Conservation (phyloP, 1,140 invertebrate species). For the Drosophila arawakana region DNA sequence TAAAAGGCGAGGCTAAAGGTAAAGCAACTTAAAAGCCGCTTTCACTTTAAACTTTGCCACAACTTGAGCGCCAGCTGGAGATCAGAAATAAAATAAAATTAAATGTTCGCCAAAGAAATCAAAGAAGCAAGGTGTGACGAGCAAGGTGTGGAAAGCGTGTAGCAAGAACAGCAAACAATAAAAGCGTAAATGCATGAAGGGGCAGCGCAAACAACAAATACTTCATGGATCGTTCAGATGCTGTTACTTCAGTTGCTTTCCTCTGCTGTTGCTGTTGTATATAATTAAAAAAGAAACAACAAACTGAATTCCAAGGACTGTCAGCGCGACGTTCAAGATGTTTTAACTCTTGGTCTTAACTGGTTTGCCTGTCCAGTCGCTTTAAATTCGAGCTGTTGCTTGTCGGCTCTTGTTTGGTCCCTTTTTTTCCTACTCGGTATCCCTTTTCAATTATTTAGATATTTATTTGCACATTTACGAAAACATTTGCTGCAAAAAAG, state of each 20-base stretch:
- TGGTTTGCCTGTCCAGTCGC: constrained; percentile 4
- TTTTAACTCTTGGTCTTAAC: constrained; percentile 13
- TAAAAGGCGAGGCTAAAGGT: constrained; percentile 55
- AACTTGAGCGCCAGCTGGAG: constrained; percentile 57
- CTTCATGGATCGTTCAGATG: constrained; percentile 3
- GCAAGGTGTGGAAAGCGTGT: constrained; percentile 35
- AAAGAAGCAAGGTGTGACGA: constrained; percentile 50
- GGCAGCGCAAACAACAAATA: constrained; percentile 17
- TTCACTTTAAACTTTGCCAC: constrained; percentile 75
- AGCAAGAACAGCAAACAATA: constrained; percentile 9
- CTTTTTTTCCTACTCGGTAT: constrained; percentile 43
- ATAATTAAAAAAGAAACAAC: constrained; percentile 76
- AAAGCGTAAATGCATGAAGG: constrained; percentile 29
- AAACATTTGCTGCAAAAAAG: constrained; percentile 4
- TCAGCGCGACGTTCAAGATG: constrained; percentile 24
- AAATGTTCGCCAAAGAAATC: constrained; percentile 49
- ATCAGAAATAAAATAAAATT: constrained; percentile 40
- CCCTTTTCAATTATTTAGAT: constrained; percentile 81
- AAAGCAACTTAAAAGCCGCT: constrained; percentile 43
- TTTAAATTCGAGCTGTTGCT: constrained; percentile 11
- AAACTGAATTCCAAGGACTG: constrained; percentile 28
- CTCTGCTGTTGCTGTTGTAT: constrained; percentile 57
- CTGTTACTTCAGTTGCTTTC: background rate
- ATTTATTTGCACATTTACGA: constrained; percentile 76
- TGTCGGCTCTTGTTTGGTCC: constrained; percentile 12